Base-by-base conservation (phyloP, 2,888 invertebrate genomes). In the Anaspis maculata region DNA sequence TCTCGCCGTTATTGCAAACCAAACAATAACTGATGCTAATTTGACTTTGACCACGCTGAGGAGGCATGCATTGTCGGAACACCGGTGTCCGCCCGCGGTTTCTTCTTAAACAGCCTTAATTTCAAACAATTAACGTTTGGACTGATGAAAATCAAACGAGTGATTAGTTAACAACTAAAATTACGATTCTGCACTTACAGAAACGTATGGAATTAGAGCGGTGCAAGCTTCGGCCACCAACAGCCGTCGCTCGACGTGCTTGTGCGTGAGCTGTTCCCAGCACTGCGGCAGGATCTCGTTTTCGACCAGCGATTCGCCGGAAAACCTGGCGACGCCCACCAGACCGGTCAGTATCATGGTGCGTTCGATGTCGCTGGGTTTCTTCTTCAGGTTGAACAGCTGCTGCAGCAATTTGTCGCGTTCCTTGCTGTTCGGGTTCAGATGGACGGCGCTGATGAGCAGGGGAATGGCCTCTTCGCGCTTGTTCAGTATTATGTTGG, bases 241-340 rank as follows among this genome's bases (percentile, higher is more conserved):
- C 15, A 81, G 61, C 34, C 82, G 66, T 40, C 77, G 65, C 57
- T 83, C 83, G 2, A 71, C 61, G 58, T 79, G 74, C 48, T 78
- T 78, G 53, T 81, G 76, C 31, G 70, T 74, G 44, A 82, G 72
- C 62, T 80, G 79, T 52, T 81, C 79, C 81, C 82, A 83, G 55
- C 80, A 79, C 44, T 79, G 74, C 0, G 80, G 79, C 26, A 83
- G 61, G 32, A 83, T 68, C 59, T 81, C 80, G 38, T 74, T 73
- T 52, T 77, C 74, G n/a, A 79, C 71, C 30, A 76, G 54, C 12
- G 67, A 63, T 21, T 62, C 62, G n/a, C 65, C 66, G 15, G 68
- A 66, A 28, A 63, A 59, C 50, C 66, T 67, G 4, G 69, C 68
- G 39, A 71, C 66, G 7, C 61, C 61, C 15, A 68, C 7, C 34